A percentile compares a stretch with the other conserved stretches of the same genome.
These are phyloP conservation scores for Anarrhichthys ocellatus DNA, from an alignment of 2,113 vertebrate genomes.

Conservation along the genomic window DNA sequence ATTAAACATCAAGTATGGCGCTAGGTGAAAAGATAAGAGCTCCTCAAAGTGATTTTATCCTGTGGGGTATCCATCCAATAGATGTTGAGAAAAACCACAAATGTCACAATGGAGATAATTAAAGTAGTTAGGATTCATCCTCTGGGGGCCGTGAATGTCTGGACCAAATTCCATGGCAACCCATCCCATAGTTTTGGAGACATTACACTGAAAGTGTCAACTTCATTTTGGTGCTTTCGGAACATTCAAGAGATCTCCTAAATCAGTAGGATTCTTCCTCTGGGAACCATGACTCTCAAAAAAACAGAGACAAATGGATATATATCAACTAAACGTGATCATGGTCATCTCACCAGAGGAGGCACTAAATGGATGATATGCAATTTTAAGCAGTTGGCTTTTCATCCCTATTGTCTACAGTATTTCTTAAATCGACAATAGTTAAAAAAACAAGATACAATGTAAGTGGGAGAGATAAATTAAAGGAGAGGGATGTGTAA, in stretches of 20 bases:
- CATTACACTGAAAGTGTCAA: background rate
- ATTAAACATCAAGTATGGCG: background rate
- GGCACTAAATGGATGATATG: slow-evolving; percentile 13
- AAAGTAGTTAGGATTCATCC: background rate
- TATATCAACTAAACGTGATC: background rate
- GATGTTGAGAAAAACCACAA: background rate
- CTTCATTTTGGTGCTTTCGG: no score
- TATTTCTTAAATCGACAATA: background rate
- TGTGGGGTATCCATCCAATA: background rate
- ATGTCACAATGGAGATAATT: background rate
- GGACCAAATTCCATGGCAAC: background rate
- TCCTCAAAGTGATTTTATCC: background rate
- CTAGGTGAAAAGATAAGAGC: background rate
- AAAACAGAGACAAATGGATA: no score
- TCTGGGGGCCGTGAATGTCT: background rate
- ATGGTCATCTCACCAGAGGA: background rate
- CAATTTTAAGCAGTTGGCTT: slow-evolving; percentile 2
- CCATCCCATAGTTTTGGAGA: background rate
- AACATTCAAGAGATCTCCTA: no score
- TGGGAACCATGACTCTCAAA: background rate
- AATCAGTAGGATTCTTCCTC: background rate
- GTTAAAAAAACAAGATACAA: slow-evolving; percentile 18
- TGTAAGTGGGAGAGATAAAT: slow-evolving; percentile 27
- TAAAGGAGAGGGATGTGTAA: slow-evolving; percentile 38
- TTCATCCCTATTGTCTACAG: background rate